phyloP scores from a whole-genome alignment of 2,888 invertebrate species.

The Sphaeridia pumilis region DNA sequence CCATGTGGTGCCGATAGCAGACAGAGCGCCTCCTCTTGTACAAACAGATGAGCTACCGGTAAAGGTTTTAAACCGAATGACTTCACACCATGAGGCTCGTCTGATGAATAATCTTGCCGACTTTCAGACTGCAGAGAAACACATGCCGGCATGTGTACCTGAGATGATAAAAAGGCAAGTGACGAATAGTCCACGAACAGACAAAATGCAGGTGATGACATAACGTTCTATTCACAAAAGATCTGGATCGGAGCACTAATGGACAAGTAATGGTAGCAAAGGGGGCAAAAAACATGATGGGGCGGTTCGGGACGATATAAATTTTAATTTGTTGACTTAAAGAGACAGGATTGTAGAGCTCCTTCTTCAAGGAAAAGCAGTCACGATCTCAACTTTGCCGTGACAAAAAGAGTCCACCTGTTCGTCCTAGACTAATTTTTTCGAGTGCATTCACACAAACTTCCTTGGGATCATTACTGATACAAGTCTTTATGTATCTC shows the following conservation, averaged over 20 bases:
- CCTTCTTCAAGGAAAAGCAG: conserved; percentile 33
- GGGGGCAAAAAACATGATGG: conserved; percentile 9
- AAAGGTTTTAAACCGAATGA: too few species aligned
- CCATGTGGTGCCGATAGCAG: too few species aligned
- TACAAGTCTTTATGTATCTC: too few species aligned
- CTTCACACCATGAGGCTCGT: too few species aligned
- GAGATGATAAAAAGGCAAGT: too few species aligned
- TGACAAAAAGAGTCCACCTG: not conserved
- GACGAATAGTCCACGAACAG: not conserved
- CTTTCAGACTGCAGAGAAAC: too few species aligned
- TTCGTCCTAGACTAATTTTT: not conserved
- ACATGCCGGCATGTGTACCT: too few species aligned
- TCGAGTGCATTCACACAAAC: conserved; percentile 3
- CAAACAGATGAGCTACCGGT: too few species aligned
- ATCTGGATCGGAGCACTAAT: not conserved
- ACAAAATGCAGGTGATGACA: not conserved
- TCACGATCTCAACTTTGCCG: conserved; percentile 27
- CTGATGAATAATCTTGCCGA: too few species aligned
- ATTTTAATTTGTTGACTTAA: conserved; percentile 37
- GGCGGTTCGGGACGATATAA: conserved; percentile 36
- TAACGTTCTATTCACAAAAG: too few species aligned
- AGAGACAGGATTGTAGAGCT: conserved; percentile 36
- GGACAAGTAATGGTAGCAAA: not conserved
- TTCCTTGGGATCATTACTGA: not conserved
- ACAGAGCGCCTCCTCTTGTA: too few species aligned